phyloP scores from a whole-genome alignment of 2,797 vertebrate genomes.

The Anisognathus igniventris region DNA sequence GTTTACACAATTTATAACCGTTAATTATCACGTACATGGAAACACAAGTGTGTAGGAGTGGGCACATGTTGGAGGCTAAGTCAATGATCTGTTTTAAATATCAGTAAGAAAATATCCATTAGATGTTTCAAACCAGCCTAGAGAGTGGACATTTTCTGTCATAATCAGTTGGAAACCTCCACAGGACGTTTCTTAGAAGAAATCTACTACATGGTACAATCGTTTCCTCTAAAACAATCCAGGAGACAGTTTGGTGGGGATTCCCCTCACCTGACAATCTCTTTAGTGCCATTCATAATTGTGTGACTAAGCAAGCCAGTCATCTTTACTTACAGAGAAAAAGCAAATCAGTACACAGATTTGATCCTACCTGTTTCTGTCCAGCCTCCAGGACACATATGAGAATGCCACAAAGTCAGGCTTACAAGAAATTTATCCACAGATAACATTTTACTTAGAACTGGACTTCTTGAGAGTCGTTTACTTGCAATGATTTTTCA shows the following conservation, averaged over 20 bases:
- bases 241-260: constrained; percentile 45
- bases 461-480: background rate
- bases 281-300: constrained; percentile 5
- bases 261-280: constrained; percentile 48
- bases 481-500: constrained; percentile 13
- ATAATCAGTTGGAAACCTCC: constrained; percentile 12
- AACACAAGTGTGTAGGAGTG: background rate
- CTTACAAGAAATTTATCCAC: background rate
- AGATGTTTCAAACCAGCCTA: constrained; percentile 9
- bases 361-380: constrained; percentile 57
- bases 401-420: constrained; percentile 39
- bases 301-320: constrained; percentile 41
- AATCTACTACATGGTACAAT: background rate
- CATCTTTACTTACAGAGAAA: constrained; percentile 56
- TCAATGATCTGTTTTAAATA: background rate
- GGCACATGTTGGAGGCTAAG: background rate
- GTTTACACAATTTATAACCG: background rate
- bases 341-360: constrained; percentile 36
- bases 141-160: constrained; percentile 14
- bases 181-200: constrained; percentile 12
- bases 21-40: background rate
- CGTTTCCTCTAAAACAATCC: constrained; percentile 30
- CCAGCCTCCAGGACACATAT: constrained; percentile 25
- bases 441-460: constrained; percentile 47
- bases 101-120: background rate